Evolutionary conservation across 2,888 invertebrate species (phyloP).

Genomic region (Endomychus coccineus): DNA sequence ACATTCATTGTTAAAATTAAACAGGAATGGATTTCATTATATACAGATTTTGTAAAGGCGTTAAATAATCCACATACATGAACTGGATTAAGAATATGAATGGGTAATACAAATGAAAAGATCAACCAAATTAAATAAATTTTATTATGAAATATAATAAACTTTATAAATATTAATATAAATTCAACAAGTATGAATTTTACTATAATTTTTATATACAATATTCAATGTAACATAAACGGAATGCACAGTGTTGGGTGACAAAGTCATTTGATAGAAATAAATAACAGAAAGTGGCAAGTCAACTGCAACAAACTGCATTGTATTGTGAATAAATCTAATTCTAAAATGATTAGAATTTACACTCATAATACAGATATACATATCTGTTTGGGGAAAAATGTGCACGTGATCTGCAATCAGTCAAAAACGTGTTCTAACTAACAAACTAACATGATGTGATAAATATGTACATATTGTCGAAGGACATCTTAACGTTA

Average conservation of each 20-base stretch:
- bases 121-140: slow-evolving; percentile 17
- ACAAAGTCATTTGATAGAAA: slow-evolving; percentile 6
- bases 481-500: too few relatives aligned
- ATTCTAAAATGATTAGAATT: slow-evolving; percentile 30
- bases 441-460: too few relatives aligned
- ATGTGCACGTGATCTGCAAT: too few relatives aligned
- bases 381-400: too few relatives aligned
- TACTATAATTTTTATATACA: slow-evolving; percentile 19
- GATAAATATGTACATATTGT: too few relatives aligned
- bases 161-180: slow-evolving; percentile 26
- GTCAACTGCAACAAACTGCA: slow-evolving; percentile 10
- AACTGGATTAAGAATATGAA: too few relatives aligned
- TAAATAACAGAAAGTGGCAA: slow-evolving; percentile 16
- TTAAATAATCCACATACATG: too few relatives aligned
- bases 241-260: slow-evolving; percentile 17
- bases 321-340: slow-evolving; percentile 18
- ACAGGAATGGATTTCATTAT: too few relatives aligned
- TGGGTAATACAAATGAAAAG: too few relatives aligned
- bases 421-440: too few relatives aligned
- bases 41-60: too few relatives aligned
- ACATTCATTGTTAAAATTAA: too few relatives aligned
- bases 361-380: slow-evolving; percentile 23
- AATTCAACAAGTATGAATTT: slow-evolving; percentile 25
- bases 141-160: slow-evolving; percentile 29
- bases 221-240: slow-evolving; percentile 23